Base-by-base conservation (phyloP, 2,888 invertebrate genomes). In the Augochlorella aurata region DNA sequence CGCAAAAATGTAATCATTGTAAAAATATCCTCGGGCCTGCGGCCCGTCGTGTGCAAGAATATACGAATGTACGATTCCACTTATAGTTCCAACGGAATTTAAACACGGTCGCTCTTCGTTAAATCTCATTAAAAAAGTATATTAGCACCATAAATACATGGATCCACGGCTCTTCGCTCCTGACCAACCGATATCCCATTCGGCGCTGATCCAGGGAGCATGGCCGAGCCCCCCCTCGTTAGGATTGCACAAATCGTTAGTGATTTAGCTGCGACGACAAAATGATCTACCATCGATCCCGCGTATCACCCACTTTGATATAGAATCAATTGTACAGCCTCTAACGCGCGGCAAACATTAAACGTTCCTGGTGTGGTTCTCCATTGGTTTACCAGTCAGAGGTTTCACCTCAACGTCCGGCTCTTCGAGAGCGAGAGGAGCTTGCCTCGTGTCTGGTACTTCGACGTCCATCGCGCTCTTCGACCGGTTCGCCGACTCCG, bases 391-490 rank as follows among this genome's bases (percentile, higher is more conserved):
- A 85, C 87, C 89, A 71, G 84, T 82, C 18, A 85, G 76, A 5
- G 88, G 85, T 68, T 90, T 92, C 16, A 88, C 86, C 70, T 90
- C 91, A n/a, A 90, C 85, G 38, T 91, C 90, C 21, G 89, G 85
- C 45, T 91, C 90, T 38, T 87, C 87, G 4, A 77, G 45, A 9
- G 86, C 82, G 18, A 90, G 77, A 1, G 82, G 80, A n/a, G 85
- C 84, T 88, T 91, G 90, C 90, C 92, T 92, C 21, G 91, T 92
- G 69, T 92, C 91, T 4, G 92, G 89, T 74, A 91, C 89, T 45
- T 89, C 90, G 9, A 87, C 76, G 52, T 89, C 87, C 75, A 52
- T 85, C 21, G 86, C 49, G 71, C 78, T 85, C 75, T 89, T 91
- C 21, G 88, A 85, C 61, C 88, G 89, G 71, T 77, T 85, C n/a